Percentiles rank a stretch among this genome's conserved stretches.
Evolutionary conservation across 2,113 vertebrate species (phyloP).

Genomic region (Oncorhynchus kisutch): DNA sequence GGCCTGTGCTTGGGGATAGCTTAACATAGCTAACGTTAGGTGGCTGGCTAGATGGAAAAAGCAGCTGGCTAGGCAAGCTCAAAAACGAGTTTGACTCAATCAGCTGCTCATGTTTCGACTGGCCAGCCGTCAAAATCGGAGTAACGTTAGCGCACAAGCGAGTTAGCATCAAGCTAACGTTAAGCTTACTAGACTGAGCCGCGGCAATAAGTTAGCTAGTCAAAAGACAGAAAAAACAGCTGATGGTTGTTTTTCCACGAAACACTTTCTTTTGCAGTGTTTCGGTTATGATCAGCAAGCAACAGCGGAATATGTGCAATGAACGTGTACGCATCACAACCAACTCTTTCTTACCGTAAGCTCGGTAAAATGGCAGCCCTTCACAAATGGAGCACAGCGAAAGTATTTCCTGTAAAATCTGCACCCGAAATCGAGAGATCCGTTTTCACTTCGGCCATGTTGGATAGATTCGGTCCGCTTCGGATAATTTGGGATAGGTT

Average conservation of each 20-base stretch:
- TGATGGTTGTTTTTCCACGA: not conserved
- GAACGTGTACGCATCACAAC: slow-evolving; percentile 22
- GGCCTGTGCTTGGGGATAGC: no score
- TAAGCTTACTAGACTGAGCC: no score
- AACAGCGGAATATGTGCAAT: not conserved
- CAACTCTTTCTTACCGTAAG: slow-evolving; percentile 77
- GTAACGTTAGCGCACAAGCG: not conserved
- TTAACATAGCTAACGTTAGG: not conserved
- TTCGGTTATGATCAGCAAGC: not conserved
- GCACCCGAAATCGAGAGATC: slow-evolving; percentile 26
- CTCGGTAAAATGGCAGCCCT: slow-evolving; percentile 78
- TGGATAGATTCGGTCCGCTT: slow-evolving; percentile 40
- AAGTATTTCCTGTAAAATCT: slow-evolving; percentile 67
- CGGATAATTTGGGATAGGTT: slow-evolving; percentile 28
- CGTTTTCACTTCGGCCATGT: not conserved
- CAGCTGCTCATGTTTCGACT: no score
- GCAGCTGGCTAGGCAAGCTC: no score
- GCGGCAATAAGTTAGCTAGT: not conserved
- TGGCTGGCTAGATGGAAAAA: not conserved
- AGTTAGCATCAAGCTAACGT: not conserved
- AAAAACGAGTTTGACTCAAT: no score
- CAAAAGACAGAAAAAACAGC: not conserved
- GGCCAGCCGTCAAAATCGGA: not conserved
- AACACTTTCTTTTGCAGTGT: not conserved
- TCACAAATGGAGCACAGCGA: slow-evolving; percentile 56